A percentile compares a stretch with the other conserved stretches of the same genome.
Evolutionary conservation across 2,888 invertebrate species (phyloP).

Genomic region (Pammene fasciana): DNA sequence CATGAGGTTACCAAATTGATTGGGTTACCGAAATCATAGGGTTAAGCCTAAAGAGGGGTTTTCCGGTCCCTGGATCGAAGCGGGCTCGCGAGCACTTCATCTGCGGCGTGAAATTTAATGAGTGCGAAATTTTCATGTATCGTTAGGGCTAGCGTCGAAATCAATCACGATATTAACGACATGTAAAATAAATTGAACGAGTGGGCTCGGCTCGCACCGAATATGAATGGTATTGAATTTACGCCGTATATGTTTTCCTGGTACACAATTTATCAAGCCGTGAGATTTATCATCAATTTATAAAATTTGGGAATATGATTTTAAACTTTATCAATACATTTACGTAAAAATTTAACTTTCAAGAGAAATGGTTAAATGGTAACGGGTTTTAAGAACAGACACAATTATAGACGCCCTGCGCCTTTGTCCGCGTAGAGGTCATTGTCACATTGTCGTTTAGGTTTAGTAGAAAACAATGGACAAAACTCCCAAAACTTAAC

Average conservation of each 20-base stretch:
- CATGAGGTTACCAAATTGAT: too few species aligned
- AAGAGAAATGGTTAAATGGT: not conserved
- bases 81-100: constrained; percentile 67
- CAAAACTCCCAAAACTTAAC: too few species aligned
- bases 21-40: too few species aligned
- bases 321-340: not conserved
- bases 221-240: constrained; percentile 39
- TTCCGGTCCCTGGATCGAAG: too few species aligned
- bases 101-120: constrained; percentile 73
- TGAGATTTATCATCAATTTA: constrained; percentile 29
- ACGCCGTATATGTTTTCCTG: constrained; percentile 29
- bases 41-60: too few species aligned
- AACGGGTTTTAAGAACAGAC: too few species aligned
- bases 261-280: constrained; percentile 31
- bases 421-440: too few species aligned
- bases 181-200: constrained; percentile 75
- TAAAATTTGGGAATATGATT: constrained; percentile 3
- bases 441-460: too few species aligned
- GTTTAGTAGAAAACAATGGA: too few species aligned
- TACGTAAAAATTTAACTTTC: not conserved
- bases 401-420: too few species aligned
- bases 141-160: constrained; percentile 75
- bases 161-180: constrained; percentile 79
- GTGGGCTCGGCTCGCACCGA: constrained; percentile 53
- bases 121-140: constrained; percentile 79